A percentile compares a stretch with the other conserved stretches of the same genome.
These are phyloP conservation scores for Whitmania pigra DNA, from an alignment of 1,140 invertebrate genomes.

Conservation along the genomic window DNA sequence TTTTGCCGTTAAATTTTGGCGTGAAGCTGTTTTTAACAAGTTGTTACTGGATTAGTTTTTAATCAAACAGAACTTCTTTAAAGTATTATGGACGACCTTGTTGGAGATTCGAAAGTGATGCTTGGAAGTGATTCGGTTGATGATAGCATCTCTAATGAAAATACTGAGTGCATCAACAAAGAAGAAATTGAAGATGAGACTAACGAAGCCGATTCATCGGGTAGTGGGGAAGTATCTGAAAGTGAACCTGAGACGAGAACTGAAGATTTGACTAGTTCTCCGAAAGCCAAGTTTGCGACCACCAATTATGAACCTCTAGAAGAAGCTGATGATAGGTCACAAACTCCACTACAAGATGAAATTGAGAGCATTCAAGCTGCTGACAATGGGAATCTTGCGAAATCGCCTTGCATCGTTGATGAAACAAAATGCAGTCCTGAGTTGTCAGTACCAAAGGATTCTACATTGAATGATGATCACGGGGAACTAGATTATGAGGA, in stretches of 20 bases:
- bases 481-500: constrained; percentile 38
- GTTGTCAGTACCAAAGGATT: constrained; percentile 3
- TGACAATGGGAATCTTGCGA: not conserved
- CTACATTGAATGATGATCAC: constrained; percentile 32
- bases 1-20: too few relatives aligned
- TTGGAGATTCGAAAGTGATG: too few relatives aligned
- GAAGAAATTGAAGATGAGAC: not conserved
- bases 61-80: too few relatives aligned
- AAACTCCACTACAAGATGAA: constrained; percentile 17
- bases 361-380: constrained; percentile 7
- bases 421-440: not conserved
- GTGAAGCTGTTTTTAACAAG: too few relatives aligned
- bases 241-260: not conserved
- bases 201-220: constrained; percentile 7
- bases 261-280: not conserved
- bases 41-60: too few relatives aligned
- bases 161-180: too few relatives aligned
- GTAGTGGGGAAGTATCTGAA: constrained; percentile 19
- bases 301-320: not conserved
- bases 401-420: not conserved
- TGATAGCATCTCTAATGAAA: too few relatives aligned
- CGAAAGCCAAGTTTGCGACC: not conserved
- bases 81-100: too few relatives aligned
- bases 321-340: constrained; percentile 13
- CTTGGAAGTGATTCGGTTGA: too few relatives aligned